Conservation (phyloP, 1,140 invertebrate species). For the Hylaeus anthracinus region DNA sequence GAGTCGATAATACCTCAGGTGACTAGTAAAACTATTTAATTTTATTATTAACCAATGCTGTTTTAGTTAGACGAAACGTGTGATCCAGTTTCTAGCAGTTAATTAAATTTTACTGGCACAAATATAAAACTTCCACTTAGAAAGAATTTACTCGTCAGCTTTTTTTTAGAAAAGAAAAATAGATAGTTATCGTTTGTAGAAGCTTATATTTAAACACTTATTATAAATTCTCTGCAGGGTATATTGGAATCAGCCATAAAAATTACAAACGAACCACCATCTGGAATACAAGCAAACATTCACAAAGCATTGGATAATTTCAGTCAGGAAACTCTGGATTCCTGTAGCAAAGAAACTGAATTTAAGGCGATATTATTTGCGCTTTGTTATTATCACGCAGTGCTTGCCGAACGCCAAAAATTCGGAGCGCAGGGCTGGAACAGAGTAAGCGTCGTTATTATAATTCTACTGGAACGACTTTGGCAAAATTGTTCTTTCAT, state of each 20-base stretch:
- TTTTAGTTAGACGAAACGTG: neutral
- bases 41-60: neutral
- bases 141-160: too few species aligned
- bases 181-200: too few species aligned
- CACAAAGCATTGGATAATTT: constrained; percentile 97
- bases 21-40: constrained; percentile 18
- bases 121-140: too few species aligned
- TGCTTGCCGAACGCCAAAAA: constrained; percentile 94
- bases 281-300: constrained; percentile 95
- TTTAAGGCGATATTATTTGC: constrained; percentile 96
- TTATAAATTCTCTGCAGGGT: constrained; percentile 81
- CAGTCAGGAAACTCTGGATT: constrained; percentile 94
- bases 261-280: constrained; percentile 97
- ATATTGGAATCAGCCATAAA: constrained; percentile 97
- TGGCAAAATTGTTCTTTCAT: neutral
- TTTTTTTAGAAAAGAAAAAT: too few species aligned
- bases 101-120: too few species aligned
- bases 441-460: constrained; percentile 77
- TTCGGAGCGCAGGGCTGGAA: constrained; percentile 98
- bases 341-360: constrained; percentile 96
- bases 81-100: too few species aligned
- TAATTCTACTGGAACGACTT: too few species aligned
- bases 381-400: constrained; percentile 97
- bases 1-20: constrained; percentile 86
- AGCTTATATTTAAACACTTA: too few species aligned